Percentiles rank a stretch among this genome's conserved stretches.
phyloP scores from a whole-genome alignment of 1,140 invertebrate genomes.

The Saccostrea glomerata region DNA sequence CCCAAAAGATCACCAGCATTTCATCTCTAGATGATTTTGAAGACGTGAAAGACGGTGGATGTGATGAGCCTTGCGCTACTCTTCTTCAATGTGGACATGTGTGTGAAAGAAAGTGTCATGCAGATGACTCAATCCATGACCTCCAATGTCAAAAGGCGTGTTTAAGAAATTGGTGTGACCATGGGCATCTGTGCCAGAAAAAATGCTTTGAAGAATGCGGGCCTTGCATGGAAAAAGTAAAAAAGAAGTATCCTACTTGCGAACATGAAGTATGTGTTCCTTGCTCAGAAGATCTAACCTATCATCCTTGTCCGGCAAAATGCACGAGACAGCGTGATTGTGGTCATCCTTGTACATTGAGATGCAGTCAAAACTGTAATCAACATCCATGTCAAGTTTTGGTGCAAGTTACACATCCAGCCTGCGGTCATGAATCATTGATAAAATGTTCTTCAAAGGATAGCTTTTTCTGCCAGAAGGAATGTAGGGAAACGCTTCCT shows the following conservation, averaged over 20 bases:
- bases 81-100: conserved; percentile 73
- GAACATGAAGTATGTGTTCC: conserved; percentile 49
- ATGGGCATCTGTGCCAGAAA: conserved; percentile 54
- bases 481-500: conserved; percentile 24
- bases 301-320: conserved; percentile 39
- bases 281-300: conserved; percentile 46
- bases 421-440: conserved; percentile 8
- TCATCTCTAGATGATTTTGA: conserved; percentile 70
- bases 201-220: conserved; percentile 49
- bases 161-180: conserved; percentile 40
- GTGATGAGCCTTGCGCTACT: conserved; percentile 68
- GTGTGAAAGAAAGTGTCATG: conserved; percentile 67
- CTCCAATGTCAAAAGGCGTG: conserved; percentile 55
- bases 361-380: conserved; percentile 14
- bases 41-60: conserved; percentile 75
- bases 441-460: conserved; percentile 33
- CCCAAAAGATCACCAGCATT: conserved; percentile 63
- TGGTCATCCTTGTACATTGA: conserved; percentile 73
- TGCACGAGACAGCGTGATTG: conserved; percentile 80
- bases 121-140: conserved; percentile 46
- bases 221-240: conserved; percentile 39
- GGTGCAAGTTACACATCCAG: background rate
- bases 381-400: background rate
- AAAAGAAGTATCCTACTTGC: conserved; percentile 48
- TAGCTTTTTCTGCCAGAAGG: background rate